Evolutionary conservation across 1,140 invertebrate genomes (phyloP), one percentile per base, ranked within the genome.

Genomic region (Palaemon carinicauda): DNA sequence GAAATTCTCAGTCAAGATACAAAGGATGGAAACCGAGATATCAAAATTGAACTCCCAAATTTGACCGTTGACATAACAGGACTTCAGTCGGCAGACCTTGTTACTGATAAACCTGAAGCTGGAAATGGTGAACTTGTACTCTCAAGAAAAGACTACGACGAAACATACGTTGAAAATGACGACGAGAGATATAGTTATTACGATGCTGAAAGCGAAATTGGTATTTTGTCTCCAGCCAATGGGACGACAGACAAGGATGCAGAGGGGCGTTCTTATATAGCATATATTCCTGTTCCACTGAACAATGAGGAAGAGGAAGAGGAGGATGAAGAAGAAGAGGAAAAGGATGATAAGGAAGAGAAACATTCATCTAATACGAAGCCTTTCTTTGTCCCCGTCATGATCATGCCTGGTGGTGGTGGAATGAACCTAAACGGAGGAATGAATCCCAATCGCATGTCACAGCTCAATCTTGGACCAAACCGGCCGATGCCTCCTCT

Each of bases 301-400:
- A 82, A 54, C 31, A 82, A 82, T 29, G 80, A 82, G 52, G 80
- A 75, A 14, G 82, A 84, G 12, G 73, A 77, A n/a, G 82, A 84
- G 21, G 82, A 84, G 27, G 41, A 83, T 15, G 65, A 82, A 29
- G 71, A 84, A 1, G 73, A 65, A 27, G 73, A 84, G 19, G 73
- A 84, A 33, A 53, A 84, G 29, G 50, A 53, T 1, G 60, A 31
- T 7, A 81, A 27, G 50, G 14, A 27, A 51, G 75, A 79, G 1
- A 73, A 31, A 29, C 69, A 73, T 17, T n/a, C 69, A 0, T 74
- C 69, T 9, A 41, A 41, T 15, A 53, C 80, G 21, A 82, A 82
- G 31, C 80, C 80, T 29, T 27, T 82, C 3, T 74, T 53, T 52
- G 80, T 82, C 4, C 80, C 80, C 10, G 51, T 82, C 24, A 82